Evolutionary conservation across 2,888 invertebrate genomes (phyloP), one percentile per base, ranked within the genome.

Genomic region (Latrodectus elegans): DNA sequence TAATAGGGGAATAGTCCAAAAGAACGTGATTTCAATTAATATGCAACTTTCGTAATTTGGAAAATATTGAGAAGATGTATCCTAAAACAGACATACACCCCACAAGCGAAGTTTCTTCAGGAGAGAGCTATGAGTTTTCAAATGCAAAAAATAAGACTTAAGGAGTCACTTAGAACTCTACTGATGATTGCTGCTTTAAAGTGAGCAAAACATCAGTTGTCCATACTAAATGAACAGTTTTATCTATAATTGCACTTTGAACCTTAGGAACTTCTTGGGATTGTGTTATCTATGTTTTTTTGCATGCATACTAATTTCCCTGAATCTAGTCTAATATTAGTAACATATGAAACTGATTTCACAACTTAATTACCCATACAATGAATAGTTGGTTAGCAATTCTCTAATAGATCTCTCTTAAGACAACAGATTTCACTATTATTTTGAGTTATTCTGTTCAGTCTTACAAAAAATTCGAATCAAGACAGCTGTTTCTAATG

Each of bases 171-270:
- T 53, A 55, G 74, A 82, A 68, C 8, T 55, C 38, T 11, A 15
- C n/a, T 49, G 11, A 51, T 17, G 81, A 82, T n/a, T 53, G 26
- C 2, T 3, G 14, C 10, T 80, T 64, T 14, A 72, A 38, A 70
- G 55, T 79, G 15, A 38, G 4, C 1, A 12, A 51, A 1, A 15
- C 38, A 14, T 10, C 38, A 1, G 14, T 51, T n/a, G 6, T 17
- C 14, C 14, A 49, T 64, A 76, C 51, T 10, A 80, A 80, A 53
- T 14, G 72, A 72, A 8, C 6, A 12, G 65, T 80, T 2, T 53
- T 80, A 10, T 72, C 80, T 1, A 72, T 64, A 9, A 72, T 73
- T 8, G 65, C 72, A 72, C n/a, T 72, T 65, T 26, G 52, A 80
- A 14, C 72, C 64, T 8, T 17, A 65, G 8, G 76, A 65, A 8